Percentiles rank a stretch among this genome's conserved stretches.
Conservation (phyloP, 1,140 invertebrate species). For the Dendroctonus ponderosae region DNA sequence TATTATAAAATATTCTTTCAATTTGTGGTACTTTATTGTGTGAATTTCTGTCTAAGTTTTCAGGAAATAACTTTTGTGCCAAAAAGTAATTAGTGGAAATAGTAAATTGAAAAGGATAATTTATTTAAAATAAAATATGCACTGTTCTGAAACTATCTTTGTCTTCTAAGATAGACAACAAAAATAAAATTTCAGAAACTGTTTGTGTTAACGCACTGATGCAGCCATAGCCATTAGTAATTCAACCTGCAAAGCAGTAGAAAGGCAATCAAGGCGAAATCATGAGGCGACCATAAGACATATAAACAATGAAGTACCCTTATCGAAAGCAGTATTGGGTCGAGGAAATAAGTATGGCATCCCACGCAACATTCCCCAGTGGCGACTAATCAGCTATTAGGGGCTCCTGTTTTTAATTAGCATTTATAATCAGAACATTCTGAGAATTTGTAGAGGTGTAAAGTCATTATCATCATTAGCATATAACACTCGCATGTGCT, state of each 20-base stretch:
- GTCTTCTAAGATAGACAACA: too few species aligned
- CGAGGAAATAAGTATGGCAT: slow-evolving; percentile 23
- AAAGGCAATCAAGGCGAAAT: slow-evolving; percentile 17
- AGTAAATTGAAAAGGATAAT: too few species aligned
- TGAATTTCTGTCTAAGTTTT: too few species aligned
- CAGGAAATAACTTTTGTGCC: too few species aligned
- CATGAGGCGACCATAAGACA: slow-evolving; percentile 13
- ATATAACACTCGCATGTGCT: slow-evolving; percentile 25
- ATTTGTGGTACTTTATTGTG: too few species aligned
- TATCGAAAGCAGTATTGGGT: slow-evolving; percentile 12
- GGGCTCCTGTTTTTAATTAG: slow-evolving; percentile 30
- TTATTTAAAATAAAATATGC: too few species aligned
- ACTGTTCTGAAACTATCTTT: too few species aligned
- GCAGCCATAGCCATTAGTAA: too few species aligned
- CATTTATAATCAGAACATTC: slow-evolving; percentile 34
- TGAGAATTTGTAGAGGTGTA: slow-evolving; percentile 31
- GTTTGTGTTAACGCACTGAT: too few species aligned
- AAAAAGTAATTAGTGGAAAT: too few species aligned
- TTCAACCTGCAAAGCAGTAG: not conserved
- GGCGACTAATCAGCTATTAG: slow-evolving; percentile 28
- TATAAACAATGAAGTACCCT: slow-evolving; percentile 20
- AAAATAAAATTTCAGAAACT: too few species aligned
- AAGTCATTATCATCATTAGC: slow-evolving; percentile 32
- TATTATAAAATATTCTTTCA: too few species aligned
- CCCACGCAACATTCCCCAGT: slow-evolving; percentile 27